Evolutionary conservation across 2,797 vertebrate species (phyloP).

Genomic region (Anguilla pacifica): DNA sequence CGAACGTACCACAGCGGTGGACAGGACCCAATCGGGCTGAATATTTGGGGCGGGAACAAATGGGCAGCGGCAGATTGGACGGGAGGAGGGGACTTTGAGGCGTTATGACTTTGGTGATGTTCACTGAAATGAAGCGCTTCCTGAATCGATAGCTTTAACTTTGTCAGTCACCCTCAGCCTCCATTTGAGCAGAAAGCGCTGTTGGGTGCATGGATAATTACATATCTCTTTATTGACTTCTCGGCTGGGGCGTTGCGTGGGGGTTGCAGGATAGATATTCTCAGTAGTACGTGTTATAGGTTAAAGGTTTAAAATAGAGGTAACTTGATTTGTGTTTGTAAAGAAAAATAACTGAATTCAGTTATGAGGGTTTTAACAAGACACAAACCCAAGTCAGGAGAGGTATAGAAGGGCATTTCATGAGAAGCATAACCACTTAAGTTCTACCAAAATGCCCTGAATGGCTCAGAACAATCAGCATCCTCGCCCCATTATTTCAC

Average conservation of each 20-base stretch:
- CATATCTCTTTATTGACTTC: constrained; percentile 41
- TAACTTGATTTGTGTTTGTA: background rate
- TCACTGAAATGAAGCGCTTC: constrained; percentile 42
- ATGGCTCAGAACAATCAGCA: background rate
- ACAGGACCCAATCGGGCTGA: constrained; percentile 6
- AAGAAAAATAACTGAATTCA: background rate
- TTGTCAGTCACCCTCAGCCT: constrained; percentile 60
- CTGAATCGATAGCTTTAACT: constrained; percentile 59
- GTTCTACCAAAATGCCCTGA: background rate
- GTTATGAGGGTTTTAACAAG: background rate
- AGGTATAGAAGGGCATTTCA: background rate
- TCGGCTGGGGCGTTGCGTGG: constrained; percentile 34
- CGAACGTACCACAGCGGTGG: constrained; percentile 34
- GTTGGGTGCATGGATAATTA: constrained; percentile 47
- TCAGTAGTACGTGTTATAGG: background rate
- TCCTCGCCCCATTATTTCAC: background rate
- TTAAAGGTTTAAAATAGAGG: background rate
- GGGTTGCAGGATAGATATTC: background rate
- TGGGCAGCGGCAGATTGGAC: background rate
- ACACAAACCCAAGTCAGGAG: background rate
- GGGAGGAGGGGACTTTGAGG: background rate
- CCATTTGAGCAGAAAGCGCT: constrained; percentile 64
- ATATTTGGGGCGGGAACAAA: background rate
- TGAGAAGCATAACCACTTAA: background rate
- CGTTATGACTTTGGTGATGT: constrained; percentile 11